Percentiles rank a stretch among this genome's conserved stretches.
These are phyloP conservation scores for Apodemia duryi DNA, from an alignment of 2,888 invertebrate genomes.

Conservation along the genomic window DNA sequence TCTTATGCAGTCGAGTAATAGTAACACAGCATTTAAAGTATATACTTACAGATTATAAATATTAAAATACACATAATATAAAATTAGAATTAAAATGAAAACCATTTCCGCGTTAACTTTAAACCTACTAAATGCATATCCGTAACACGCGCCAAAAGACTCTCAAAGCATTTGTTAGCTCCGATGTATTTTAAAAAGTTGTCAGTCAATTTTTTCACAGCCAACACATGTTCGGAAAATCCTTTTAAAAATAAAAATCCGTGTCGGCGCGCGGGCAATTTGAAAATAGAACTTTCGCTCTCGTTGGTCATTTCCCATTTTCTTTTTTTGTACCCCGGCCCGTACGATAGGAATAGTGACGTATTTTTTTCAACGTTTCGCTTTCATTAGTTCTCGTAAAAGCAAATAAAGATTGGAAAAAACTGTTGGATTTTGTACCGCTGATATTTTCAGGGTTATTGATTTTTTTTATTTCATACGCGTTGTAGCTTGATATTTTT, in stretches of 20 bases:
- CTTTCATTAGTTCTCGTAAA: constrained; percentile 69
- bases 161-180: constrained; percentile 4
- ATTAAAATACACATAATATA: neutral
- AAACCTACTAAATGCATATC: constrained; percentile 11
- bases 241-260: constrained; percentile 45
- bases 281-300: constrained; percentile 72
- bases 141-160: constrained; percentile 2
- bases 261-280: constrained; percentile 54
- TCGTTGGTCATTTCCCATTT: constrained; percentile 51
- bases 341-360: constrained; percentile 74
- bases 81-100: neutral
- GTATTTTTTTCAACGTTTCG: constrained; percentile 65
- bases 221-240: constrained; percentile 42
- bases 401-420: constrained; percentile 73
- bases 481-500: constrained; percentile 23
- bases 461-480: constrained; percentile 50
- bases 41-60: too few species aligned
- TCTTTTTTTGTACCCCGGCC: constrained; percentile 55
- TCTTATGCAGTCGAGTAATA: too few species aligned
- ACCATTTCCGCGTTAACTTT: neutral
- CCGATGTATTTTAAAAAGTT: constrained; percentile 11
- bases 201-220: constrained; percentile 32
- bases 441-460: constrained; percentile 58
- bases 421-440: constrained; percentile 57
- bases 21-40: neutral